Conservation (phyloP, 2,113 vertebrate genomes). For the Paradoxurus hermaphroditus region DNA sequence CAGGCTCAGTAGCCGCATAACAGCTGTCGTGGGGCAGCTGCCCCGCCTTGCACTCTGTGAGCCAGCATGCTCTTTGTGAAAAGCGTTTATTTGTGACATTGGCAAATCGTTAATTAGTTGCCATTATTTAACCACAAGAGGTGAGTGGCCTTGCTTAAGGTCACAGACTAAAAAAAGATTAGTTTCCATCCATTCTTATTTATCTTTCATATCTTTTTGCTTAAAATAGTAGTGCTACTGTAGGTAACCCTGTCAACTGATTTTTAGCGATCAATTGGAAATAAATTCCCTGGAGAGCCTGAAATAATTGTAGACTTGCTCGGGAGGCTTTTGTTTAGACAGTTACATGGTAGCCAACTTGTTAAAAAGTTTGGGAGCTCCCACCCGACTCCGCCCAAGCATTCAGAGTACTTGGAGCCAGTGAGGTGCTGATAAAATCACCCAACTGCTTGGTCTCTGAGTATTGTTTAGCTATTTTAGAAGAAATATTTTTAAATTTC, state of each 20-base stretch:
- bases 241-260: background rate
- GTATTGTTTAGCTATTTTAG: conserved; percentile 24
- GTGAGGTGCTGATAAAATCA: background rate
- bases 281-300: background rate
- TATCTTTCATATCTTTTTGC: conserved; percentile 51
- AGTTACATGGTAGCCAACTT: background rate
- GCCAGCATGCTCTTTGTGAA: background rate
- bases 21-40: too few species aligned
- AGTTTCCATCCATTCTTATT: conserved; percentile 39
- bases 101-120: background rate
- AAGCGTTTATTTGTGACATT: conserved; percentile 1
- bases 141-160: conserved; percentile 24
- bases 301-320: background rate
- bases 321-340: conserved; percentile 18
- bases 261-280: conserved; percentile 44
- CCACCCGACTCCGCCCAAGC: background rate
- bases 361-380: background rate
- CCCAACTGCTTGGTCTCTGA: background rate
- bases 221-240: conserved; percentile 47
- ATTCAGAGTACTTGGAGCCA: background rate
- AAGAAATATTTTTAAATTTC: background rate
- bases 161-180: conserved; percentile 39
- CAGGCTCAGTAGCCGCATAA: fast-evolving
- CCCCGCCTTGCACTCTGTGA: background rate
- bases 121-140: conserved; percentile 19